Percentiles rank a stretch among this genome's conserved stretches.
These are phyloP conservation scores for Antrozous pallidus DNA, from an alignment of 2,797 vertebrate genomes.

Conservation along the genomic window DNA sequence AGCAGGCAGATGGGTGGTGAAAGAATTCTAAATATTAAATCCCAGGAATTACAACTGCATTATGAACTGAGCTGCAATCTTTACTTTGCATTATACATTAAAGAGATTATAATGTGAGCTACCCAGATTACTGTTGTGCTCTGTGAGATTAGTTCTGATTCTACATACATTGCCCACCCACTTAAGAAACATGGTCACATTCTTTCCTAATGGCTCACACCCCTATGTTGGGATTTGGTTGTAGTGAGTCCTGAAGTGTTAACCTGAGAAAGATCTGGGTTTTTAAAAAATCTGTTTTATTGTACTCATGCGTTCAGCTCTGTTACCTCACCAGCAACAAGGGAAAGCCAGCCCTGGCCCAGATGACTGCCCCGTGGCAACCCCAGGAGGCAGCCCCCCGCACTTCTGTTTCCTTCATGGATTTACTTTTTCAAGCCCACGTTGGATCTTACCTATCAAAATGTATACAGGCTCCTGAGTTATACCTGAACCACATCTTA, in stretches of 20 bases:
- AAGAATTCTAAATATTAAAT: background rate
- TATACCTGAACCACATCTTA: background rate
- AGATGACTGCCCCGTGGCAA: accelerated
- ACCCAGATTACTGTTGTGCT: background rate
- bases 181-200: background rate
- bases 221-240: background rate
- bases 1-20: background rate
- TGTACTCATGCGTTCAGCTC: background rate
- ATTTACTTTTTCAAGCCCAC: background rate
- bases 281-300: background rate
- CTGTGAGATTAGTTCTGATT: background rate
- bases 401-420: background rate
- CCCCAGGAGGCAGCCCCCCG: accelerated
- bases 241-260: background rate
- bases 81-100: background rate
- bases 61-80: background rate
- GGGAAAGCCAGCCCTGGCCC: background rate
- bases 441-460: background rate
- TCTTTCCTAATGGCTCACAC: background rate
- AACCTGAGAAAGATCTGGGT: background rate
- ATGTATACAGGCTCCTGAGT: background rate
- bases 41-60: background rate
- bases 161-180: background rate
- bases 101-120: background rate
- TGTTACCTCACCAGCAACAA: background rate